Evolutionary conservation across 1,140 invertebrate species (phyloP), one percentile per base, ranked within the genome.

Genomic region (Drosophila hydei): DNA sequence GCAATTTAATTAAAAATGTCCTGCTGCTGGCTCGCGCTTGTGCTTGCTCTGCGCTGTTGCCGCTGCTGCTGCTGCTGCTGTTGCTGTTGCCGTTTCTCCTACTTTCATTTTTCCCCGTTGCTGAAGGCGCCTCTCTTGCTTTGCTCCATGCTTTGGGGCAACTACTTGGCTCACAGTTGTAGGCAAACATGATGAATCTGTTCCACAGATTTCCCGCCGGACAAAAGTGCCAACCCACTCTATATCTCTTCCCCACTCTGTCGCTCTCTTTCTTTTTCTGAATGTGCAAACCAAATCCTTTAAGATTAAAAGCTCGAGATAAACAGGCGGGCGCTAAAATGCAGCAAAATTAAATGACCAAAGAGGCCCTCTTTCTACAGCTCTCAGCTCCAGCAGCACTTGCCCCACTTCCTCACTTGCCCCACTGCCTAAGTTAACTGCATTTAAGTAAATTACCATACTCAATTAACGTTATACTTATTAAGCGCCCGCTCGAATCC

Each of bases 1-100:
- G 81, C 81, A 87, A 87, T 87, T 87, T 87, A 87, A 87, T 87
- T 87, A 87, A 87, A 87, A 87, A 87, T 87, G 81, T 87, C 81
- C 80, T 85, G 81, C 80, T 84, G 80, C 79, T 83, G 38, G 38
- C 38, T 42, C n/a, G 78, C 74, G 73, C 75, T 80, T 40, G 38
- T 12, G 11, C 12, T 42, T 14, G 45, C 16, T 21, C 58, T 69
- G 23, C 42, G 51, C 54, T 36, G 38, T 58, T 50, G 42, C 38
- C 16, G 25, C 33, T 19, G 9, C 23, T 16, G n/a, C 36, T 14
- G 8, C 51, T 27, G n/a, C 14, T 19, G 30, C 52, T 52, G 14
- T 27, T 47, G 33, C 45, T 56, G 14, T 21, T 48, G 40, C 33
- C 18, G 19, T 8, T 60, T 21, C 63, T 59, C 48, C 16, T 33